These are phyloP conservation scores for Hipparchia semele DNA, from an alignment of 2,888 invertebrate genomes.

Conservation along the genomic window DNA sequence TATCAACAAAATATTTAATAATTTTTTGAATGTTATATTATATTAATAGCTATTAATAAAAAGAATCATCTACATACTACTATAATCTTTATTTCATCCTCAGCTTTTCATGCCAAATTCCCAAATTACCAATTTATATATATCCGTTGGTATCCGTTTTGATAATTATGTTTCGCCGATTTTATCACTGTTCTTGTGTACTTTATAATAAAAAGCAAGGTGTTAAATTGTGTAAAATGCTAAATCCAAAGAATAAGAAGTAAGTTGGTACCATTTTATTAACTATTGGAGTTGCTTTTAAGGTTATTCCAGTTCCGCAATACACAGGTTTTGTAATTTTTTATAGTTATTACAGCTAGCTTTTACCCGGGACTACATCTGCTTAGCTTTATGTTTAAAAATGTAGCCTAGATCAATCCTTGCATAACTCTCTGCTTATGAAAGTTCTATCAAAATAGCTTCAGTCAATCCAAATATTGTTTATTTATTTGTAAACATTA, in stretches of 20 bases:
- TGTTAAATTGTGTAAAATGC: conserved; percentile 68
- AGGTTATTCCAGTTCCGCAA: too few species aligned
- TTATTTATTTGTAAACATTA: conserved; percentile 17
- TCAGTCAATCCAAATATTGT: too few species aligned
- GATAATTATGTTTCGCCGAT: conserved; percentile 51
- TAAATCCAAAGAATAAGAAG: conserved; percentile 69
- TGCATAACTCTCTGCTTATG: too few species aligned
- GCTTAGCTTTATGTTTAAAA: too few species aligned
- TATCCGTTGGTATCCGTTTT: not conserved
- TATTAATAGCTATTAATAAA: too few species aligned
- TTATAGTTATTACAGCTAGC: conserved; percentile 27
- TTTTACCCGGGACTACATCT: too few species aligned
- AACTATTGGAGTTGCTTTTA: too few species aligned
- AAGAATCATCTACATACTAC: not conserved
- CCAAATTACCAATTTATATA: too few species aligned
- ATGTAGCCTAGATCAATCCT: too few species aligned
- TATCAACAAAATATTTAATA: too few species aligned
- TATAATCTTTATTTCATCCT: not conserved
- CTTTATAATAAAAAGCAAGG: conserved; percentile 66
- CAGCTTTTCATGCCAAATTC: not conserved
- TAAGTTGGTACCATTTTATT: conserved; percentile 44
- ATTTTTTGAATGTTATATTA: too few species aligned
- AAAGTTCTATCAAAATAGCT: too few species aligned
- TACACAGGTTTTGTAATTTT: not conserved
- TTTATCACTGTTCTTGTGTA: conserved; percentile 61